A percentile compares a stretch with the other conserved stretches of the same genome.
Evolutionary conservation across 1,140 invertebrate species (phyloP).

Genomic region (Sycophaga agraensis): DNA sequence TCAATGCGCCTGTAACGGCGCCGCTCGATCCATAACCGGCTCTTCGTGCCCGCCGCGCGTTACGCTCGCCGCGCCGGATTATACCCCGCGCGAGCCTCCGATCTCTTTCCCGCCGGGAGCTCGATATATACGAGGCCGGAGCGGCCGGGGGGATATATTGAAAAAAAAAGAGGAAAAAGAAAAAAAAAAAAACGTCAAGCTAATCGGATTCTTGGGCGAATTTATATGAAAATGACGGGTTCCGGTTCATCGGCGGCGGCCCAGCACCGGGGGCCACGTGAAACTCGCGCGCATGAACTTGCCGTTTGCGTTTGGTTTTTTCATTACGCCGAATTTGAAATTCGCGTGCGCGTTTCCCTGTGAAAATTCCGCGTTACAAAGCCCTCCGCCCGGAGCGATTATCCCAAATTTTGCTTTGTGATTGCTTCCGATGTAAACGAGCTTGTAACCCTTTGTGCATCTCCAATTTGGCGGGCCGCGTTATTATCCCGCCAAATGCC

Average conservation of each 20-base stretch:
- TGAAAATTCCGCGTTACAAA: conserved; percentile 19
- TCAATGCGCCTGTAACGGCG: no score
- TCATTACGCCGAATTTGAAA: conserved; percentile 20
- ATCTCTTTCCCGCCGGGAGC: no score
- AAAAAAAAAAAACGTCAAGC: not conserved
- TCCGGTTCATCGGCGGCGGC: conserved; percentile 2
- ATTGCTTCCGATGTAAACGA: conserved; percentile 10
- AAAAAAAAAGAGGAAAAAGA: conserved; percentile 6
- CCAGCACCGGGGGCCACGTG: not conserved
- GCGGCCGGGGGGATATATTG: no score
- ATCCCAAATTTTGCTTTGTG: conserved; percentile 9
- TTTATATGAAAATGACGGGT: conserved; percentile 30
- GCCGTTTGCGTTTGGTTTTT: no score
- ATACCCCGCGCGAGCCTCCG: no score
- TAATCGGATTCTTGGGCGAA: conserved; percentile 26
- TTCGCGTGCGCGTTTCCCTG: not conserved
- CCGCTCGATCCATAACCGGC: no score
- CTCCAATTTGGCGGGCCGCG: no score
- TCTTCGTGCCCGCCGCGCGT: not conserved
- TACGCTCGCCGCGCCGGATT: not conserved
- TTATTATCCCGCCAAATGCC: no score
- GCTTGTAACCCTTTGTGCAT: no score
- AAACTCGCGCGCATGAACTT: conserved; percentile 15
- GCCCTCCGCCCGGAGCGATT: conserved; percentile 10
- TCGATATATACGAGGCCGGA: no score